phyloP scores from a whole-genome alignment of 2,113 vertebrate genomes.

The Corythoichthys haematopterus region DNA sequence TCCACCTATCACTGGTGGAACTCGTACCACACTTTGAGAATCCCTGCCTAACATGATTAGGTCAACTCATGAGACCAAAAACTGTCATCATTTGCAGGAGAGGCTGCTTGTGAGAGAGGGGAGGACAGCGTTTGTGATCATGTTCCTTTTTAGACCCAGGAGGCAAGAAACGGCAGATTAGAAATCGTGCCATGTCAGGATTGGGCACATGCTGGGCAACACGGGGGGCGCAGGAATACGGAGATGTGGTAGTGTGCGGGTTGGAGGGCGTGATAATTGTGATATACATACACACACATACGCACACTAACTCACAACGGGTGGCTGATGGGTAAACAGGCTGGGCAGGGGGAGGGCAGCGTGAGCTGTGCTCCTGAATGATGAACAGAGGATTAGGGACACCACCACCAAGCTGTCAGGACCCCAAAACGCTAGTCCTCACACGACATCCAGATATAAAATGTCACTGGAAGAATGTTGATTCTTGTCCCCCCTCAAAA shows the following conservation, averaged over 20 bases:
- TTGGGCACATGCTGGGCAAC: slow-evolving; percentile 61
- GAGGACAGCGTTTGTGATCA: slow-evolving; percentile 43
- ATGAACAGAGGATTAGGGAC: slow-evolving; percentile 67
- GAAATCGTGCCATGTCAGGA: slow-evolving; percentile 68
- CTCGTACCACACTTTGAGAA: too few relatives aligned
- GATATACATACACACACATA: slow-evolving; percentile 66
- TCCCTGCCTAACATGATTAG: slow-evolving; percentile 11
- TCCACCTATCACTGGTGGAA: too few relatives aligned
- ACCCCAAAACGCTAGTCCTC: slow-evolving; percentile 43
- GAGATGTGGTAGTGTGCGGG: slow-evolving; percentile 33
- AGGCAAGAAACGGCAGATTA: slow-evolving; percentile 57
- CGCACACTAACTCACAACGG: slow-evolving; percentile 47
- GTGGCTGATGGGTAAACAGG: slow-evolving; percentile 70
- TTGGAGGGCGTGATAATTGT: slow-evolving; percentile 60
- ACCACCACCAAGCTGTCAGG: slow-evolving; percentile 44
- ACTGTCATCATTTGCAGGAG: slow-evolving; percentile 37
- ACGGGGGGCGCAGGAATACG: slow-evolving; percentile 34
- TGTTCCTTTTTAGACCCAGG: slow-evolving; percentile 52
- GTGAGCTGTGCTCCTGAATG: slow-evolving; percentile 62
- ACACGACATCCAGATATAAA: slow-evolving; percentile 42
- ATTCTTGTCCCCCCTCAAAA: background rate
- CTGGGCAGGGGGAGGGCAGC: slow-evolving; percentile 41
- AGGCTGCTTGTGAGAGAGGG: slow-evolving; percentile 36
- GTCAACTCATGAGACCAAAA: slow-evolving; percentile 43
- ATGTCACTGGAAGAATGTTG: slow-evolving; percentile 19